A percentile compares a stretch with the other conserved stretches of the same genome.
These are phyloP conservation scores for Spodoptera litura DNA, from an alignment of 1,140 invertebrate genomes.

Conservation along the genomic window DNA sequence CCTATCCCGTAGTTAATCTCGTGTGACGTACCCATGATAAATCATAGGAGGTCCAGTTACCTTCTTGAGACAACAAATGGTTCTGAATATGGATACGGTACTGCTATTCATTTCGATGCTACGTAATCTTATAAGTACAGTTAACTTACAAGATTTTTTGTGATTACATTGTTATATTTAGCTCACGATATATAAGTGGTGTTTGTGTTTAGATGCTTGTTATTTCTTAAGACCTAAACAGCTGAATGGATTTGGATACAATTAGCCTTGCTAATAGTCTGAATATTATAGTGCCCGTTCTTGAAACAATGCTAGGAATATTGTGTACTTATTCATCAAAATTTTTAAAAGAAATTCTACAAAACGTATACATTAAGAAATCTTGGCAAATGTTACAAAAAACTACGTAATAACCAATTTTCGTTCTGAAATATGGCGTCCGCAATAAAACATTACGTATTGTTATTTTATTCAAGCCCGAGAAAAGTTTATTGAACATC, in stretches of 20 bases:
- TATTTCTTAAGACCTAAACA: too few species aligned
- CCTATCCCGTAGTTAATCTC: slow-evolving; percentile 30
- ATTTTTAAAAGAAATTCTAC: too few species aligned
- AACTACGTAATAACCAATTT: slow-evolving; percentile 18
- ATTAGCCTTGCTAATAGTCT: too few species aligned
- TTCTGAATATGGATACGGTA: slow-evolving; percentile 21
- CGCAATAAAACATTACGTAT: slow-evolving; percentile 37
- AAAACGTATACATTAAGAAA: too few species aligned
- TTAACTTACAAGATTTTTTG: background rate
- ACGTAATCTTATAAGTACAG: background rate
- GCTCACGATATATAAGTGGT: too few species aligned
- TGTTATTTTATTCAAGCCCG: slow-evolving; percentile 37
- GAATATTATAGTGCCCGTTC: too few species aligned
- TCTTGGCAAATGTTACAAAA: slow-evolving; percentile 25
- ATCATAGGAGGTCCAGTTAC: slow-evolving; percentile 23
- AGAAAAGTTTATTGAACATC: slow-evolving; percentile 39
- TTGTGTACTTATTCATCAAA: too few species aligned
- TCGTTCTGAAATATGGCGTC: slow-evolving; percentile 3
- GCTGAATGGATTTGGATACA: too few species aligned
- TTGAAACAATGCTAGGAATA: too few species aligned
- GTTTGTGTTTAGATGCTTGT: too few species aligned
- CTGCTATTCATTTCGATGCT: background rate
- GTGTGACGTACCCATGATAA: slow-evolving; percentile 21
- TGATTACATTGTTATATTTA: background rate
- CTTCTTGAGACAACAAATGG: slow-evolving; percentile 30